These are phyloP conservation scores for Avahi laniger DNA, from an alignment of 2,797 vertebrate genomes.

Conservation along the genomic window DNA sequence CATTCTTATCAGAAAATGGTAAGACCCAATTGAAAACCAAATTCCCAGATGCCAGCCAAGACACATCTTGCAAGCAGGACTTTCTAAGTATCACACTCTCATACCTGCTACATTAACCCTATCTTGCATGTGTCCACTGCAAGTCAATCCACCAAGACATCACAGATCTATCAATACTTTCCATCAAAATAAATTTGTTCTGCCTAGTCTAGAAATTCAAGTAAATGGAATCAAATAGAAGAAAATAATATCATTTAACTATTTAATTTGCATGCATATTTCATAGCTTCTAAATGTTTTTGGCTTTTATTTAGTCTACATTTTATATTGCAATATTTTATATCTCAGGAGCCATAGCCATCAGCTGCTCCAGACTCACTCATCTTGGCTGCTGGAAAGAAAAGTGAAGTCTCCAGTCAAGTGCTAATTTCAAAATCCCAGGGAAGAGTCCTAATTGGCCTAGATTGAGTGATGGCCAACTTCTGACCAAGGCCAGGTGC, in stretches of 20 bases:
- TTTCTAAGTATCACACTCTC: background rate
- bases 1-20: background rate
- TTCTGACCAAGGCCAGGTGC: background rate
- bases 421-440: background rate
- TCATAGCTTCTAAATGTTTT: background rate
- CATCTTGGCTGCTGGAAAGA: background rate
- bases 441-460: background rate
- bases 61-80: accelerated
- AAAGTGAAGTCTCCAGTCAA: background rate
- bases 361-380: background rate
- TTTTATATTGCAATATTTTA: background rate
- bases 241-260: background rate
- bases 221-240: background rate
- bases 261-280: background rate
- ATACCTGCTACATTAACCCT: accelerated
- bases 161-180: background rate
- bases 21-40: background rate
- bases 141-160: background rate
- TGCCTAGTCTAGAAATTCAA: background rate
- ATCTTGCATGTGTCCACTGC: too few relatives aligned
- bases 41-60: background rate
- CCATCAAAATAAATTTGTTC: background rate
- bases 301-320: background rate
- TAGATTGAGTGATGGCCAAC: too few relatives aligned
- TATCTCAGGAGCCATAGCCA: background rate